Evolutionary conservation across 64 coral and sea anemone species (phyloP).

Genomic region (Stichodactyla mertensii): DNA sequence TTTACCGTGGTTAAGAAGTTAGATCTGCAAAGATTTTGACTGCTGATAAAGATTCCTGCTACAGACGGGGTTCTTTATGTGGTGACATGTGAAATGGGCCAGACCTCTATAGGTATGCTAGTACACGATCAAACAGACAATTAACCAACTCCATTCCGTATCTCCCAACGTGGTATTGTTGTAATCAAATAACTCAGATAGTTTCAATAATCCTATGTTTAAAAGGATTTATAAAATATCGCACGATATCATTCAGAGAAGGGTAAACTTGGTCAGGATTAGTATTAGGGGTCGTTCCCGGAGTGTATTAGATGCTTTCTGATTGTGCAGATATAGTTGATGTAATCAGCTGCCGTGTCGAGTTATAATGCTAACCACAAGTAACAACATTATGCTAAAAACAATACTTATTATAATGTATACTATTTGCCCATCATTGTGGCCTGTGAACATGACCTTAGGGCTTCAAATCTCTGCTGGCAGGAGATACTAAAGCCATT

Average conservation of each 20-base stretch:
- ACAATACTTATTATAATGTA: not conserved
- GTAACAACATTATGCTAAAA: not conserved
- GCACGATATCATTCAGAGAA: not conserved
- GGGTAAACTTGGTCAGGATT: not conserved
- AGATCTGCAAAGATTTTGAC: not conserved
- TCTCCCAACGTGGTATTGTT: too few relatives aligned
- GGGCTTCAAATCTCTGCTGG: not conserved
- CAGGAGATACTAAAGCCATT: not conserved
- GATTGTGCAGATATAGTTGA: not conserved
- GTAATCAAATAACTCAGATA: not conserved
- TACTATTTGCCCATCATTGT: not conserved
- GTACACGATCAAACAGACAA: not conserved
- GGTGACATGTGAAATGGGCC: not conserved
- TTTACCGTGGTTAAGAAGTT: not conserved
- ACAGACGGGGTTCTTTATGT: too few relatives aligned
- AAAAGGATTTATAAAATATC: not conserved
- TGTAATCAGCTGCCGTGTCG: not conserved
- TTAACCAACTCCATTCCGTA: too few relatives aligned
- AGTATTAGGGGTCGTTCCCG: not conserved
- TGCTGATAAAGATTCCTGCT: not conserved
- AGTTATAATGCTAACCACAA: not conserved
- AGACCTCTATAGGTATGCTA: not conserved
- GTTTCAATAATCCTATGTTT: not conserved
- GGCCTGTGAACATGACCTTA: slow-evolving; percentile 4
- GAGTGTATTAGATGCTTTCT: too few relatives aligned